These are phyloP conservation scores for Thysanoteuthis rhombus DNA, from an alignment of 2,888 invertebrate species.

Conservation along the genomic window DNA sequence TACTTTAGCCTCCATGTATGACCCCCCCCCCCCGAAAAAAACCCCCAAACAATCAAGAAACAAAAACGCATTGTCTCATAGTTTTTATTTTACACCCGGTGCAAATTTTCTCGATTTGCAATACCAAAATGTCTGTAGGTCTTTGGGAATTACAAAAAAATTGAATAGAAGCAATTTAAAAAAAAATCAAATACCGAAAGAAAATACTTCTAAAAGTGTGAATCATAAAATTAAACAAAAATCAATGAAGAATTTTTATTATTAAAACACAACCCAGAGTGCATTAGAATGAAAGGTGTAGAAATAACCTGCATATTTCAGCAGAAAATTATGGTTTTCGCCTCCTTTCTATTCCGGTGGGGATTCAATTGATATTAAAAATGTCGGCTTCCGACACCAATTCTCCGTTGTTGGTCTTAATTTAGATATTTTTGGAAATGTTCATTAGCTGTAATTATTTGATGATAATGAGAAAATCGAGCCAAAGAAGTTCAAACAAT, in stretches of 20 bases:
- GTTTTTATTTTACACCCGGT: too few relatives aligned
- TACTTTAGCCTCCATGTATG: background rate
- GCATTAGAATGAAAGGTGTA: background rate
- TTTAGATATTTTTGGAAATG: background rate
- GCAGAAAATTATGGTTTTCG: background rate
- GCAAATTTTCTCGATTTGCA: background rate
- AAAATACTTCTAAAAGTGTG: background rate
- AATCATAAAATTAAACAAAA: background rate
- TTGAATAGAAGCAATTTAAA: background rate
- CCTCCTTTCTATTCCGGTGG: background rate
- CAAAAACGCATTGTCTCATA: background rate
- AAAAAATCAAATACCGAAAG: background rate
- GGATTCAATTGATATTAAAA: background rate
- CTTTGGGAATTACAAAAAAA: conserved; percentile 12
- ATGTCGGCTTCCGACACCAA: background rate
- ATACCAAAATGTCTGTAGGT: background rate
- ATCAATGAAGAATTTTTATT: background rate
- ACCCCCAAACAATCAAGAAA: too few relatives aligned
- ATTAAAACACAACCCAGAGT: background rate
- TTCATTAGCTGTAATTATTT: background rate
- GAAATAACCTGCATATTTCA: background rate
- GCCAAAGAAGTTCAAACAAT: background rate
- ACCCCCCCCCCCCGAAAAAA: too few relatives aligned
- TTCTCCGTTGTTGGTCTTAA: conserved; percentile 12
- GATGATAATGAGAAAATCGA: background rate